phyloP scores from a whole-genome alignment of 2,888 invertebrate species.

The Boloria selene region DNA sequence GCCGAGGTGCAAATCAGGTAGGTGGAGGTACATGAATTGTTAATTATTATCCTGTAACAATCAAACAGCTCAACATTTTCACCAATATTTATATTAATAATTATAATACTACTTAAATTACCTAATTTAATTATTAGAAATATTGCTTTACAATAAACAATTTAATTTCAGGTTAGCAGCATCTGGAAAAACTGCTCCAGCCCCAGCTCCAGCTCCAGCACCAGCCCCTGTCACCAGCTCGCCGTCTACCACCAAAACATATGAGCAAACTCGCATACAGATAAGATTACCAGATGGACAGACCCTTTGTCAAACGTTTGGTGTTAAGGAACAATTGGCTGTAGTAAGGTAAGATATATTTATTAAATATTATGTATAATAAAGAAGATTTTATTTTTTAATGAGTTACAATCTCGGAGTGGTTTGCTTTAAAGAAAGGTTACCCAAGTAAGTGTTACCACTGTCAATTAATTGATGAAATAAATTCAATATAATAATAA shows the following conservation, averaged over 20 bases:
- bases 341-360: conserved; percentile 86
- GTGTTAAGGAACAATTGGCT: conserved; percentile 93
- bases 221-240: conserved; percentile 38
- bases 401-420: neutral
- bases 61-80: too few species aligned
- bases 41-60: too few species aligned
- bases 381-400: too few species aligned
- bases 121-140: too few species aligned
- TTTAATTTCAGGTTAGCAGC: conserved; percentile 60
- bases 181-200: conserved; percentile 58
- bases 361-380: neutral
- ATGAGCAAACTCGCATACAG: conserved; percentile 67
- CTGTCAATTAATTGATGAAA: too few species aligned
- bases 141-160: too few species aligned
- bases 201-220: conserved; percentile 46
- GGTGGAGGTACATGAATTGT: too few species aligned
- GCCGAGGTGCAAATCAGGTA: too few species aligned
- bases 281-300: conserved; percentile 67
- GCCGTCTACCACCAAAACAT: conserved; percentile 56
- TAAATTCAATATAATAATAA: too few species aligned
- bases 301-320: conserved; percentile 73
- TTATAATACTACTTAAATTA: too few species aligned
- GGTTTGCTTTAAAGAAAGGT: neutral
- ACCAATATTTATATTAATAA: too few species aligned
- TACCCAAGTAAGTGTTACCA: too few species aligned